Percentiles rank a stretch among this genome's conserved stretches.
Conservation (phyloP, 2,113 vertebrate species). For the Neotragus moschatus region DNA sequence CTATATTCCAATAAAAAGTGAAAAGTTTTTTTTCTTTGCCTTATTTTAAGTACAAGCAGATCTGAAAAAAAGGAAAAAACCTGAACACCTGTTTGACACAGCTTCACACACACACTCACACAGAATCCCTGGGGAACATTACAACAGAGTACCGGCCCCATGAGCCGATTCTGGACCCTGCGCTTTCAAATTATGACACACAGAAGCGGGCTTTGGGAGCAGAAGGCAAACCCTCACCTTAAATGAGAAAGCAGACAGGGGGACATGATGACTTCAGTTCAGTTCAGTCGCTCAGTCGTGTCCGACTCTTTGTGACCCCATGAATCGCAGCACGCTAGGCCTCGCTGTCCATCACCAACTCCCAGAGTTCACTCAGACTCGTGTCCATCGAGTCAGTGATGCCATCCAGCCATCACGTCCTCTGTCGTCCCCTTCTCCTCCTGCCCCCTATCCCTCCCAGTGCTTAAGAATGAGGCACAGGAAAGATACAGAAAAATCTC, state of each 20-base stretch:
- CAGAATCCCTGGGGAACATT: neutral
- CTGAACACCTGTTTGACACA: neutral
- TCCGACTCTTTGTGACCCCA: too few species aligned
- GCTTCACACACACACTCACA: neutral
- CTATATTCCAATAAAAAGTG: neutral
- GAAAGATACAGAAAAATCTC: neutral
- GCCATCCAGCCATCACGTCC: too few species aligned
- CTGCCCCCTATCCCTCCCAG: too few species aligned
- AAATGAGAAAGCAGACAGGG: neutral
- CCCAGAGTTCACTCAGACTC: too few species aligned
- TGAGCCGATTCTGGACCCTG: accelerated
- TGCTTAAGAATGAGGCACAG: neutral
- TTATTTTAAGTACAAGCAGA: neutral
- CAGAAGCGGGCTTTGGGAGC: accelerated
- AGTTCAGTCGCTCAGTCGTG: too few species aligned
- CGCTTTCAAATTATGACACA: neutral
- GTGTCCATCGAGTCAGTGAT: too few species aligned
- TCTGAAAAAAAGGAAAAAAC: neutral
- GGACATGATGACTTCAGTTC: neutral
- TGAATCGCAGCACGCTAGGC: too few species aligned
- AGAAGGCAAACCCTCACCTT: too few species aligned
- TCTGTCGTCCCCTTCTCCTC: too few species aligned
- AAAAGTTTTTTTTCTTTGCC: neutral
- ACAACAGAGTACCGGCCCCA: neutral
- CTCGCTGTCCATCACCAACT: too few species aligned